Percentiles rank a stretch among this genome's conserved stretches.
Conservation (phyloP, 2,888 invertebrate species). For the Xanthia togata region DNA sequence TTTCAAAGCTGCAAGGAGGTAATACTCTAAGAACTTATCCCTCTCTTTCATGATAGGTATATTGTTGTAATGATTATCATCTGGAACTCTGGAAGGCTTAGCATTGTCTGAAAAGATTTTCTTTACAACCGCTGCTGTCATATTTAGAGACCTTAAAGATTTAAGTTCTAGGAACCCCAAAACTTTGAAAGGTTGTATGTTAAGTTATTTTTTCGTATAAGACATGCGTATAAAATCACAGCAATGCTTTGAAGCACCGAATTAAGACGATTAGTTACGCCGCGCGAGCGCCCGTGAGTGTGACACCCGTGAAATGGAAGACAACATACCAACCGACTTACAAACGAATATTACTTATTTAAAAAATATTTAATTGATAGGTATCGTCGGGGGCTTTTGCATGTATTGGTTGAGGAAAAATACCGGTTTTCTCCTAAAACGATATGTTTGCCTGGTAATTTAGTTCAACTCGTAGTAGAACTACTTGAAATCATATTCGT, state of each 20-base stretch:
- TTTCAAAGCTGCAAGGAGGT: not conserved
- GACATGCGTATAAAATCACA: slow-evolving; percentile 65
- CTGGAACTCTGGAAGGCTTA: not conserved
- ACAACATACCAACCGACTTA: slow-evolving; percentile 48
- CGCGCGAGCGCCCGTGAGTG: slow-evolving; percentile 62
- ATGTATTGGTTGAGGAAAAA: not conserved
- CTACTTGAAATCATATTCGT: not conserved
- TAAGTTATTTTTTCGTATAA: slow-evolving; percentile 23
- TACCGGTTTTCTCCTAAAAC: not conserved
- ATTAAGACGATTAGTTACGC: slow-evolving; percentile 65
- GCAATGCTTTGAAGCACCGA: slow-evolving; percentile 61
- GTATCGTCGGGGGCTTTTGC: not conserved
- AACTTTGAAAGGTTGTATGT: slow-evolving; percentile 10
- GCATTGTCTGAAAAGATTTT: not conserved
- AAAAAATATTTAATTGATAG: slow-evolving; percentile 9
- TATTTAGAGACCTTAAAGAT: too few relatives aligned
- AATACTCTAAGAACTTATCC: not conserved
- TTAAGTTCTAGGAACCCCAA: slow-evolving; percentile 3
- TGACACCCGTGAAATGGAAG: slow-evolving; percentile 72
- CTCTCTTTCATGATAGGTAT: not conserved
- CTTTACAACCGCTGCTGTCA: not conserved
- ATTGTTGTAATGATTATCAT: not conserved
- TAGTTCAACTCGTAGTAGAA: slow-evolving; percentile 8
- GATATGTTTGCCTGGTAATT: slow-evolving; percentile 46
- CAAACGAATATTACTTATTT: slow-evolving; percentile 7